A percentile compares a stretch with the other conserved stretches of the same genome.
Evolutionary conservation across 2,888 invertebrate species (phyloP).

Genomic region (Lasioglossum malachurum): DNA sequence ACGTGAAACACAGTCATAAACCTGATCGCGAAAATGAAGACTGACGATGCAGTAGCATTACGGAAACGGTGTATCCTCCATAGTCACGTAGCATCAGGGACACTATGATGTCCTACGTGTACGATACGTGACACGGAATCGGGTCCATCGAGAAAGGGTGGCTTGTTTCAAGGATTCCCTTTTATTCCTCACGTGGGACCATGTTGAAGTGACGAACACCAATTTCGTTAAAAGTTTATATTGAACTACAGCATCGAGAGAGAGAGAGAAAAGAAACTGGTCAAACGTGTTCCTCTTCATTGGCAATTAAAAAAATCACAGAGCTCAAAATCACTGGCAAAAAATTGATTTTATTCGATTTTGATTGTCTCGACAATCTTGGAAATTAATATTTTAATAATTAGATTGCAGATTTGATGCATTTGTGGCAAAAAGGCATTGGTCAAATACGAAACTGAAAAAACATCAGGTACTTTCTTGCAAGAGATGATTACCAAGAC

Average conservation of each 20-base stretch:
- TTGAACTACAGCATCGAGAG: neutral
- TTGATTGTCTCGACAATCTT: neutral
- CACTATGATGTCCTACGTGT: conserved; percentile 1
- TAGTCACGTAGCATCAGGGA: conserved; percentile 25
- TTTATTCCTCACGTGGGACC: neutral
- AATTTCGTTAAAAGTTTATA: neutral
- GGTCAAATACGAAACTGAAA: too few relatives aligned
- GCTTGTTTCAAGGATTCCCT: neutral
- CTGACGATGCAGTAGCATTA: conserved; percentile 34
- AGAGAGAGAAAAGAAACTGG: too few relatives aligned
- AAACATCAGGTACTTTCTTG: too few relatives aligned
- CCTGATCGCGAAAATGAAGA: conserved; percentile 50
- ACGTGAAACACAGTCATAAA: conserved; percentile 32
- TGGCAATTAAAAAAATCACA: neutral
- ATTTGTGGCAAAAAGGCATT: too few relatives aligned
- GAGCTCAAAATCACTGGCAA: neutral
- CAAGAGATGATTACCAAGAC: too few relatives aligned
- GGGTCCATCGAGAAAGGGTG: neutral
- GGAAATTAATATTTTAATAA: neutral
- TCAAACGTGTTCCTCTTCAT: neutral
- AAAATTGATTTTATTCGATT: neutral
- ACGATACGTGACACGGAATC: conserved; percentile 14
- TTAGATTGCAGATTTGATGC: too few relatives aligned
- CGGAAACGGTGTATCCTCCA: conserved; percentile 18
- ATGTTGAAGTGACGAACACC: neutral